These are phyloP conservation scores for Copidosoma aretas DNA, from an alignment of 2,888 invertebrate genomes.

Conservation along the genomic window DNA sequence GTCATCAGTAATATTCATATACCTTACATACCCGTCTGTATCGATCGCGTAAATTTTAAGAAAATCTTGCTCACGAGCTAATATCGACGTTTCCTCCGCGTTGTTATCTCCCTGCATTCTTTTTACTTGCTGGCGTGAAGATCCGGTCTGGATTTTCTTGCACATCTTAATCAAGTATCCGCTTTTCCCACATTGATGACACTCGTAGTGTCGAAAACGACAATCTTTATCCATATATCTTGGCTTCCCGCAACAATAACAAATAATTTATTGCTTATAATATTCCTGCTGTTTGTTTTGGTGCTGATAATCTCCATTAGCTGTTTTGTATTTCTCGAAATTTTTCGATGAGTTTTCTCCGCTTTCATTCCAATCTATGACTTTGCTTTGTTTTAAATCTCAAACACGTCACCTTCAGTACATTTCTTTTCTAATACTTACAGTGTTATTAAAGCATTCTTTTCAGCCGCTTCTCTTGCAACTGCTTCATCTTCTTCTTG, in stretches of 20 bases:
- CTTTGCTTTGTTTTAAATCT: background rate
- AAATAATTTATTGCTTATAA: background rate
- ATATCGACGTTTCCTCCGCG: background rate
- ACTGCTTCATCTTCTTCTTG: background rate
- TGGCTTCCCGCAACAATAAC: conserved; percentile 1
- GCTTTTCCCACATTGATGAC: background rate
- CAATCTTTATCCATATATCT: background rate
- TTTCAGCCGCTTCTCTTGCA: background rate
- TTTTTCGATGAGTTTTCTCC: background rate
- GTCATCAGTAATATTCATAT: background rate
- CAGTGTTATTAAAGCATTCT: background rate
- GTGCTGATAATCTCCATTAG: background rate
- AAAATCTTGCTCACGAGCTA: background rate
- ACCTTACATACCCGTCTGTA: background rate
- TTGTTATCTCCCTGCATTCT: background rate
- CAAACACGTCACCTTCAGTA: background rate
- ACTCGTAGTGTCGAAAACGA: background rate
- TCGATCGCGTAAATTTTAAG: background rate
- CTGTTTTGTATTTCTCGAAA: background rate
- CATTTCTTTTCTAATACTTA: background rate
- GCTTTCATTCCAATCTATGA: background rate
- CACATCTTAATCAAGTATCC: background rate
- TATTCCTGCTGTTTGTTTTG: background rate
- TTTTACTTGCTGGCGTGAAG: background rate
- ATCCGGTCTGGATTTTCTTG: background rate